phyloP scores from a whole-genome alignment of 2,888 invertebrate genomes.

The Nasonovia ribisnigri region DNA sequence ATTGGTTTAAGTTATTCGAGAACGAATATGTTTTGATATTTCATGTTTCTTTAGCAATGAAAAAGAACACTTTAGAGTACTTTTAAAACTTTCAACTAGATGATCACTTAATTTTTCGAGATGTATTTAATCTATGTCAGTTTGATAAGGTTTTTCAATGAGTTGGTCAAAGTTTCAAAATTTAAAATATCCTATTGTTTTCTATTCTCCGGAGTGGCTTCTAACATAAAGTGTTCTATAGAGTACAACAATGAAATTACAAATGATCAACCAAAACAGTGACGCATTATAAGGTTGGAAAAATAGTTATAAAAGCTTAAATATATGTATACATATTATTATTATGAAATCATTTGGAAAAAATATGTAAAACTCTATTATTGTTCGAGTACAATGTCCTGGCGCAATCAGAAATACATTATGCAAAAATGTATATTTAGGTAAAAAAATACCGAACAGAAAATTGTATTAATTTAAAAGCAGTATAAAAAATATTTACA shows the following conservation, averaged over 20 bases:
- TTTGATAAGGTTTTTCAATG: background rate
- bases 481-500: background rate
- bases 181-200: background rate
- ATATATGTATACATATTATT: background rate
- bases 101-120: background rate
- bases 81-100: background rate
- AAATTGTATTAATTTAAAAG: constrained; percentile 9
- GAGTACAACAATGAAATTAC: background rate
- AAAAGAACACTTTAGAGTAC: background rate
- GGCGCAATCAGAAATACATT: constrained; percentile 32
- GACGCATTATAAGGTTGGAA: background rate
- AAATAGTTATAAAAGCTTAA: background rate
- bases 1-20: background rate
- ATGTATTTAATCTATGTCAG: background rate
- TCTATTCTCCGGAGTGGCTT: background rate
- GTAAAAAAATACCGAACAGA: background rate
- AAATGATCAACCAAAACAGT: background rate
- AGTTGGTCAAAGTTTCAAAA: background rate
- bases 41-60: background rate
- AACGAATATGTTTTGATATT: background rate
- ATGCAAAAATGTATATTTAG: background rate
- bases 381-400: background rate
- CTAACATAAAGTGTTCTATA: background rate
- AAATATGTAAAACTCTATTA: background rate
- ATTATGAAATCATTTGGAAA: constrained; percentile 7